phyloP scores from a whole-genome alignment of 1,140 invertebrate species.

The Campoletis sonorensis region DNA sequence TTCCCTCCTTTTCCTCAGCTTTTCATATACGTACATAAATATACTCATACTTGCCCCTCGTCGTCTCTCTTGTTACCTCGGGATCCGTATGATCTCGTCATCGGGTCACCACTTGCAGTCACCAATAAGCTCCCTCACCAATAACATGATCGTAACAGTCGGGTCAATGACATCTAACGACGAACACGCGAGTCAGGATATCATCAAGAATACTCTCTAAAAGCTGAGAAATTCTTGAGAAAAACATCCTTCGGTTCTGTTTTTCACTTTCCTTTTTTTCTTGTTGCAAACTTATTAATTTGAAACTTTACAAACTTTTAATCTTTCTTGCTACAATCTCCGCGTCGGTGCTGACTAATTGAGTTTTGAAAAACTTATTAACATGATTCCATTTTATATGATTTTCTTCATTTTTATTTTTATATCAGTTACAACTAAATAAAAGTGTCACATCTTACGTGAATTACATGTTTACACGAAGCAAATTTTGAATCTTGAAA shows the following conservation, averaged over 20 bases:
- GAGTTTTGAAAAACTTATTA: too few species aligned
- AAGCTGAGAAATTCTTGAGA: background rate
- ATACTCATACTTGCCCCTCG: background rate
- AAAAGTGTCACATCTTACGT: too few species aligned
- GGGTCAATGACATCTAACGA: conserved; percentile 39
- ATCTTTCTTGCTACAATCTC: too few species aligned
- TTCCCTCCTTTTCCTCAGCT: conserved; percentile 6
- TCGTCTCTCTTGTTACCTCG: conserved; percentile 30
- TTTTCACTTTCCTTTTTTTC: background rate
- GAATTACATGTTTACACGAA: too few species aligned
- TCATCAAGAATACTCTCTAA: background rate
- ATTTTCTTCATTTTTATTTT: too few species aligned
- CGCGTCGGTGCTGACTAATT: too few species aligned
- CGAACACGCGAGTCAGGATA: conserved; percentile 40
- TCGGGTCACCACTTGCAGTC: conserved; percentile 32
- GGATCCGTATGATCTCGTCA: conserved; percentile 28
- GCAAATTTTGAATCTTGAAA: too few species aligned
- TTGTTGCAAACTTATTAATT: too few species aligned
- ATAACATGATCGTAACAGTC: conserved; percentile 28
- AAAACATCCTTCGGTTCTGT: background rate
- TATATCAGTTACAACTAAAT: too few species aligned
- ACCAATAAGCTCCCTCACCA: conserved; percentile 19
- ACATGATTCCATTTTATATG: too few species aligned
- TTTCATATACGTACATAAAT: background rate
- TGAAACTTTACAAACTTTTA: too few species aligned